A percentile compares a stretch with the other conserved stretches of the same genome.
These are phyloP conservation scores for Diaphora mendica DNA, from an alignment of 2,888 invertebrate genomes.

Conservation along the genomic window DNA sequence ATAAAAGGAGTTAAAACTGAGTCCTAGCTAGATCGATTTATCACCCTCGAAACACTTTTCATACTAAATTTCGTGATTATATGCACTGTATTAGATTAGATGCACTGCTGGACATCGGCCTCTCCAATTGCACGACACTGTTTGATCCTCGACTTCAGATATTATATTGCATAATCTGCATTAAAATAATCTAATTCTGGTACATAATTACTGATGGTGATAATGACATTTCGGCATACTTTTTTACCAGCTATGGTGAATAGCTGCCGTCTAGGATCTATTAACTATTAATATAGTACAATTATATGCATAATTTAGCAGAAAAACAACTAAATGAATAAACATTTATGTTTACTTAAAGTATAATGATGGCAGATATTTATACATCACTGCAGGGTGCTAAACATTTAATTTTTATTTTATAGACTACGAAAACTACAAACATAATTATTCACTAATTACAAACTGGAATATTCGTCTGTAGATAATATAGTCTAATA, in stretches of 20 bases:
- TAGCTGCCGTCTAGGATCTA: neutral
- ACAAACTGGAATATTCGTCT: slow-evolving; percentile 30
- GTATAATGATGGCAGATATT: neutral
- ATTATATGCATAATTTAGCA: neutral
- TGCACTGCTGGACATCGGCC: no score
- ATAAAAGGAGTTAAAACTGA: no score
- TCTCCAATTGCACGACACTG: no score
- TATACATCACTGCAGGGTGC: slow-evolving; percentile 1
- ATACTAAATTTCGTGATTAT: no score
- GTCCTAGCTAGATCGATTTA: no score
- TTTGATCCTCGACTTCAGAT: no score
- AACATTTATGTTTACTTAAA: neutral
- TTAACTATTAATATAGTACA: neutral
- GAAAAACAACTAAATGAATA: neutral
- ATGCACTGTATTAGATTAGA: no score
- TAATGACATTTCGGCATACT: neutral
- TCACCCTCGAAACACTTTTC: no score
- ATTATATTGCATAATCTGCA: neutral
- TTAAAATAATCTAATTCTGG: no score
- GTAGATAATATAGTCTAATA: neutral
- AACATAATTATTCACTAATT: slow-evolving; percentile 41
- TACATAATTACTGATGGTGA: neutral
- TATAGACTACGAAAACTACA: slow-evolving; percentile 14
- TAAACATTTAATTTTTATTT: neutral
- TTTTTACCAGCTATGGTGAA: neutral